Evolutionary conservation across 2,888 invertebrate genomes (phyloP), one percentile per base, ranked within the genome.

Genomic region (Odontomyia ornata): DNA sequence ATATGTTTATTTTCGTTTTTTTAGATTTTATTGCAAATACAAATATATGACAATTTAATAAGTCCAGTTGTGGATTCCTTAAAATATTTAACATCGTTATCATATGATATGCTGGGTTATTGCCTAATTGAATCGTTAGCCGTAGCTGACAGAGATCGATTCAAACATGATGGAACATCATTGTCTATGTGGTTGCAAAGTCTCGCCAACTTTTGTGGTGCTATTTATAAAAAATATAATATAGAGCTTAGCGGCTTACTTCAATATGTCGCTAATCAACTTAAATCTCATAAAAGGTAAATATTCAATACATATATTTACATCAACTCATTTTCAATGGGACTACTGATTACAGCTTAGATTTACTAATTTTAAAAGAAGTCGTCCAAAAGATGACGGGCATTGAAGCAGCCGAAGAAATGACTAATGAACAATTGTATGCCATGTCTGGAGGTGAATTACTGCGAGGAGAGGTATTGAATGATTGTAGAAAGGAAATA

Each of bases 351-450:
- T 71, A 13, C 85, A 93, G 95, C 88, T 92, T 93, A 89, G 98
- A 98, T 88, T 89, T 97, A 82, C 88, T 99, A 36, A 94, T 99
- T 81, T 88, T 99, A 76, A 96, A 98, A 85, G 99, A 99, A 88
- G 95, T 99, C 81, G 96, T 99, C 60, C 97, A 98, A 88, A 99
- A 98, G 89, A 99, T 99, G 99, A 96, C 98, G 0, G 99, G 99
- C 0, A 96, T 99, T 76, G 99, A 99, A 88, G 94, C 98, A 0
- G 94, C 94, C 0, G 97, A 98, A 85, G 98, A 98, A 87, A 93
- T 98, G 90, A 99, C 99, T 0, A 90, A 93, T 25, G 98, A 99
- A 83, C 99, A 99, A 84, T 87, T 99, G 76, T 96, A 97, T 84
- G 98, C 99, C 0, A 95, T 99, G 93, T 93, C 95, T 76, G 99